A percentile compares a stretch with the other conserved stretches of the same genome.
These are phyloP conservation scores for Cathartes aura DNA, from an alignment of 2,113 vertebrate genomes.

Conservation along the genomic window DNA sequence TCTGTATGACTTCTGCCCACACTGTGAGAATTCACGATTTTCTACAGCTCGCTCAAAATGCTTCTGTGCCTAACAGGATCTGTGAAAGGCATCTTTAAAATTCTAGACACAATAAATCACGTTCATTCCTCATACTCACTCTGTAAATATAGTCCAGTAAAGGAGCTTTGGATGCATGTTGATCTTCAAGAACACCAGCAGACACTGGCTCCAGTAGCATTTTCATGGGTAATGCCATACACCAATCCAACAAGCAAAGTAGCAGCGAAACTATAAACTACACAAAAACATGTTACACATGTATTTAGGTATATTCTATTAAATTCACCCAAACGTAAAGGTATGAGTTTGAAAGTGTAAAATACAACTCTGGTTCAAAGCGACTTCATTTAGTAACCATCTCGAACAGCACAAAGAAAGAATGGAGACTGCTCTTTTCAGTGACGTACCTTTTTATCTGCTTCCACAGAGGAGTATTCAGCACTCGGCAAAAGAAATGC, in stretches of 20 bases:
- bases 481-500: constrained; percentile 95
- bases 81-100: background rate
- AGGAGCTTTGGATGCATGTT: constrained; percentile 80
- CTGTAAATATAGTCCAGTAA: constrained; percentile 97
- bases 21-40: background rate
- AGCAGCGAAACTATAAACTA: constrained; percentile 95
- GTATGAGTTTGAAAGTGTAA: background rate
- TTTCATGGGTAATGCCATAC: constrained; percentile 91
- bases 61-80: background rate
- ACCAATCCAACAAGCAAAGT: constrained; percentile 97
- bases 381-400: rapidly evolving
- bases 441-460: constrained; percentile 92
- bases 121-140: constrained; percentile 75
- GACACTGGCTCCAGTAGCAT: constrained; percentile 89
- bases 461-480: constrained; percentile 91
- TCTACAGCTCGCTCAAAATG: background rate
- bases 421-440: background rate
- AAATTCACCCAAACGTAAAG: background rate
- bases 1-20: background rate
- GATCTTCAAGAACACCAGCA: constrained; percentile 83
- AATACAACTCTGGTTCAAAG: background rate
- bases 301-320: background rate
- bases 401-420: background rate
- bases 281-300: background rate
- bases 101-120: background rate